Conservation (phyloP, 2,888 invertebrate species). For the Hyles lineata region DNA sequence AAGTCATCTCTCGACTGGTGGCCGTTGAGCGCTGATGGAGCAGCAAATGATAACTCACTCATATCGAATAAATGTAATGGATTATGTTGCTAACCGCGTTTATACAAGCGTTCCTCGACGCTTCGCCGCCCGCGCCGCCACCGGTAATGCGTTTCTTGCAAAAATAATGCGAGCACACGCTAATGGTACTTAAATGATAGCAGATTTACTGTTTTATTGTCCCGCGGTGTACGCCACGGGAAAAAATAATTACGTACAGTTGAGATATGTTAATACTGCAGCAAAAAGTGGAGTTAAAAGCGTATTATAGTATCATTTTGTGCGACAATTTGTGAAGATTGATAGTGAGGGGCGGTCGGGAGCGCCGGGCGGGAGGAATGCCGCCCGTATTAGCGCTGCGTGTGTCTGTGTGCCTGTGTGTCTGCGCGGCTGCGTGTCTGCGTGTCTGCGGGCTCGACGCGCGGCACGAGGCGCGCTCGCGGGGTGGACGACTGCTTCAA, state of each 20-base stretch:
- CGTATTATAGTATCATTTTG: conserved; percentile 53
- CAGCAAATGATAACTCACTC: neutral
- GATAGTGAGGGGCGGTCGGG: conserved; percentile 41
- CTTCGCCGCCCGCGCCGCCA: neutral
- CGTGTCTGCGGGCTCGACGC: neutral
- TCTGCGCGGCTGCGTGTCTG: conserved; percentile 1
- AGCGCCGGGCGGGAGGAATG: conserved; percentile 35
- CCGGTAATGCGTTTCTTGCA: conserved; percentile 30
- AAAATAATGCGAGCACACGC: conserved; percentile 48
- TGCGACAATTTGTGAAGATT: conserved; percentile 45
- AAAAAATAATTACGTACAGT: conserved; percentile 50
- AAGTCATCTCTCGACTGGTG: neutral
- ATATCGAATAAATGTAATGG: conserved; percentile 18
- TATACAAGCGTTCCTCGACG: conserved; percentile 5
- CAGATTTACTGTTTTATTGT: conserved; percentile 61
- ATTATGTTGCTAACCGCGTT: conserved; percentile 21
- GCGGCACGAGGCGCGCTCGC: too few species aligned
- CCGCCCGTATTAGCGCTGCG: conserved; percentile 17
- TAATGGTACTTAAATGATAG: conserved; percentile 68
- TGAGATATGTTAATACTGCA: conserved; percentile 42
- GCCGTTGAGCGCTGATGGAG: conserved; percentile 3
- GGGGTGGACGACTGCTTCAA: conserved; percentile 24
- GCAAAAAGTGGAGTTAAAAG: conserved; percentile 25
- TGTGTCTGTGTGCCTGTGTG: neutral
- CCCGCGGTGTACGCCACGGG: conserved; percentile 39